Base-by-base conservation (phyloP, 2,113 vertebrate species). In the Podarcis raffonei region DNA sequence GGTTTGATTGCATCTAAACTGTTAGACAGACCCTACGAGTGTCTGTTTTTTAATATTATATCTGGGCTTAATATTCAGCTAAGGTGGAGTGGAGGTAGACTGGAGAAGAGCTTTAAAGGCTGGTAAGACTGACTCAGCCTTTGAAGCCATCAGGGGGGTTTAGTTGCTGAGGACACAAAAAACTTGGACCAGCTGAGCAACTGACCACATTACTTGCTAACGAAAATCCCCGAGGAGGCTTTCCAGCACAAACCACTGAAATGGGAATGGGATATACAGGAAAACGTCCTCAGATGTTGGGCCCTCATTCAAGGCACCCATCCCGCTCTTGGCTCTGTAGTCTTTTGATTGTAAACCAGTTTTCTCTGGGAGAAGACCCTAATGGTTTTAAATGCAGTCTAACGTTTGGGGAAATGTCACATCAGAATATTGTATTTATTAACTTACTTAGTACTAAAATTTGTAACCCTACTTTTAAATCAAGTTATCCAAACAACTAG, bases 211-310 rank as follows among this genome's bases (percentile, higher is more conserved):
- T 76, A 42, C 13, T 20, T 32, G 3, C 27, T 69, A 11, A 7
- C 59, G 16, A 77, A 74, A 57, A 39, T 74, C 16, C n/a, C 23
- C 2, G 9, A 62, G 59, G 57, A 83, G 11, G 6, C 57, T 80
- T 5, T 57, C 22, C 22, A 6, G 1, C 37, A 71, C 66, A 35
- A 62, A 1, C 32, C 3, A 20, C 20, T 85, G 53, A 39, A 7
- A 74, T 78, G 8, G 9, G 30, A 72, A 74, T 83, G 37, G 30
- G 30, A 25, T 66, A 7, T 16, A 9, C 35, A 75, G 53, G 69
- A 75, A 30, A 39, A 66, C 65, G 5, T 23, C 0, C 0, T 0
- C 7, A 76, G 23, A 18, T 2, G 9, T 1, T 15, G 2, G 18
- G 4, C 0, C 4, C 35, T 57, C 75, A 66, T 39, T 74, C 72